These are phyloP conservation scores for Cottoperca gobio DNA, from an alignment of 2,797 vertebrate species.

Conservation along the genomic window DNA sequence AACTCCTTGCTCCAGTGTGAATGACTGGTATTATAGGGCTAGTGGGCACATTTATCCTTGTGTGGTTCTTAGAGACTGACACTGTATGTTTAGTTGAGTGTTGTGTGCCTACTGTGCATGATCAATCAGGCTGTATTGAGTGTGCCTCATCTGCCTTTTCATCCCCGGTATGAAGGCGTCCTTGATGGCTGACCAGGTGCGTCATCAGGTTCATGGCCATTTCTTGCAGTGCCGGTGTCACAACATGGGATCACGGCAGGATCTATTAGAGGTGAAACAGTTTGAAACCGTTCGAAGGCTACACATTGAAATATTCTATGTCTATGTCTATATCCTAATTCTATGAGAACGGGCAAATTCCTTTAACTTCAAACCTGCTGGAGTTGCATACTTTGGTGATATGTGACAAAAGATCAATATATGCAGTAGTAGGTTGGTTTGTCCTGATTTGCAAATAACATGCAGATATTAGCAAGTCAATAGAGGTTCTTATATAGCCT, in stretches of 20 bases:
- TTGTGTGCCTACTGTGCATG: conserved; percentile 10
- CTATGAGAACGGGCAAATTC: conserved; percentile 12
- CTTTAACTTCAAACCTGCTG: conserved; percentile 19
- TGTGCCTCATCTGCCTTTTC: conserved; percentile 30
- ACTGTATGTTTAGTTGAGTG: neutral
- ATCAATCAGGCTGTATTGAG: conserved; percentile 36
- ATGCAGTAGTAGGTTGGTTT: neutral
- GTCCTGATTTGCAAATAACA: conserved; percentile 1
- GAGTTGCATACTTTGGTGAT: neutral
- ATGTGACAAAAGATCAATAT: conserved; percentile 2
- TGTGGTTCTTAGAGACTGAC: neutral
- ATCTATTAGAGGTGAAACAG: conserved; percentile 30
- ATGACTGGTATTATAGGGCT: neutral
- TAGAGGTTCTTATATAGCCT: neutral
- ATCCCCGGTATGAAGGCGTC: conserved; percentile 12
- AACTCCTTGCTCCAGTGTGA: neutral
- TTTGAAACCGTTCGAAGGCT: conserved; percentile 19
- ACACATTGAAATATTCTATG: conserved; percentile 29
- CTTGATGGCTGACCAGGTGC: conserved; percentile 34
- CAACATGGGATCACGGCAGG: conserved; percentile 19
- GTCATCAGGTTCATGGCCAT: conserved; percentile 36
- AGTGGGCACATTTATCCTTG: conserved; percentile 19
- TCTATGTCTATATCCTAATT: too few relatives aligned
- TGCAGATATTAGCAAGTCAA: neutral
- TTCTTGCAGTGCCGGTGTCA: conserved; percentile 36